Percentiles rank a stretch among this genome's conserved stretches.
phyloP scores from a whole-genome alignment of 30 jellyfish, hydroid and myxozoan genomes.

The Aurelia sp. region DNA sequence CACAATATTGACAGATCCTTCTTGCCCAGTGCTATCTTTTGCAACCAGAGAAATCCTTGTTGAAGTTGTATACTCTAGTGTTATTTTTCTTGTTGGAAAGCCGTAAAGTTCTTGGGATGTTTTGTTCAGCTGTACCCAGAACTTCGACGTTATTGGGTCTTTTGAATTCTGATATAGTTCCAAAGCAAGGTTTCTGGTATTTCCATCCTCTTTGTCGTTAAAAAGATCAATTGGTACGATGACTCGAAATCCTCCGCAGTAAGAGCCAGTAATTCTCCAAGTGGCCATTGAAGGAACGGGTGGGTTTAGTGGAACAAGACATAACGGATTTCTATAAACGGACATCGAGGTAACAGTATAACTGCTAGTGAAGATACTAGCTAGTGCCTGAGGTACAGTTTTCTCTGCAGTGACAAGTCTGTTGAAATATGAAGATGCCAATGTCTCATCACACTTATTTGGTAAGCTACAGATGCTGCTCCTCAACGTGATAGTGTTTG shows the following conservation, averaged over 20 bases:
- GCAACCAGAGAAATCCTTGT: constrained; percentile 46
- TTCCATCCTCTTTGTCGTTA: constrained; percentile 89
- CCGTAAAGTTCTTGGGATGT: constrained; percentile 62
- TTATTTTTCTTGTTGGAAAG: constrained; percentile 50
- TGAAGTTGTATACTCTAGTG: constrained; percentile 3
- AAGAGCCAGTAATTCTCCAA: constrained; percentile 64
- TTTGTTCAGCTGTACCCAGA: constrained; percentile 82
- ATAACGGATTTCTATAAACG: constrained; percentile 42
- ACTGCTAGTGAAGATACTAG: constrained; percentile 5
- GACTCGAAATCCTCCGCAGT: constrained; percentile 86
- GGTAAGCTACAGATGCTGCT: constrained; percentile 81
- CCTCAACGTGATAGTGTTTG: constrained; percentile 1
- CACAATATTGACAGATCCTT: constrained; percentile 33
- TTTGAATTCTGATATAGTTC: background rate
- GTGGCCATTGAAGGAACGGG: constrained; percentile 66
- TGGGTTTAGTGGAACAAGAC: constrained; percentile 66
- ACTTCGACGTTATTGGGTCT: constrained; percentile 3
- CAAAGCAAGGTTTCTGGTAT: constrained; percentile 68
- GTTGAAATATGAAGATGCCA: constrained; percentile 54
- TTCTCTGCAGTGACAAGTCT: constrained; percentile 26
- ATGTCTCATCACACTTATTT: constrained; percentile 65
- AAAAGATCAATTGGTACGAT: constrained; percentile 82
- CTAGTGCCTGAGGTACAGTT: constrained; percentile 38
- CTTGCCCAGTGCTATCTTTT: constrained; percentile 69
- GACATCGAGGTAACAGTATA: constrained; percentile 31